phyloP scores from a whole-genome alignment of 2,113 vertebrate genomes.

The Sitta europaea region DNA sequence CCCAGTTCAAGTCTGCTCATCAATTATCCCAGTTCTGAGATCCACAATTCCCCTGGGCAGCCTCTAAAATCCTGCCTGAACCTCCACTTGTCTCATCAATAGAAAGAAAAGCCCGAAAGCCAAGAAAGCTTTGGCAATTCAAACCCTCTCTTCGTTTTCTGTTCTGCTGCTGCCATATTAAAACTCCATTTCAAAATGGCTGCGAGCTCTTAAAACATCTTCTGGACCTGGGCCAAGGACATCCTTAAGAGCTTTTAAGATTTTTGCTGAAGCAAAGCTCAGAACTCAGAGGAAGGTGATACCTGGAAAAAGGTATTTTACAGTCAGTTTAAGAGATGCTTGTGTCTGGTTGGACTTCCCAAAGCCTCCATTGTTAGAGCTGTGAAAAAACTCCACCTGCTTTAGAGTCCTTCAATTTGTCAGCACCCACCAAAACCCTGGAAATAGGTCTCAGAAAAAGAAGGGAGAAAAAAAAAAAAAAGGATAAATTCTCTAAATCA shows the following conservation, averaged over 20 bases:
- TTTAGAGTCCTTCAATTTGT: rapidly evolving
- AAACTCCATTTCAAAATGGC: conserved; percentile 35
- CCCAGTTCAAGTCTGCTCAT: neutral
- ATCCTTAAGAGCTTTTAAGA: conserved; percentile 7
- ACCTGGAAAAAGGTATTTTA: neutral
- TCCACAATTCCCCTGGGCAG: rapidly evolving
- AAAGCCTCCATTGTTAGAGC: neutral
- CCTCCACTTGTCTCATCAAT: rapidly evolving
- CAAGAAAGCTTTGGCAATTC: neutral
- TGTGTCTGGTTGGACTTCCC: neutral
- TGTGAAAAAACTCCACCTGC: neutral
- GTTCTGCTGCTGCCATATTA: neutral
- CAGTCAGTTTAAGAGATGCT: neutral
- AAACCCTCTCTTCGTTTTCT: neutral
- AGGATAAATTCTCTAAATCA: neutral
- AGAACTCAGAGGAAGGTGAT: neutral
- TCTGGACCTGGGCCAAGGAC: conserved; percentile 24
- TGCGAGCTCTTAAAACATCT: neutral
- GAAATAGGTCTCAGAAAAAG: rapidly evolving
- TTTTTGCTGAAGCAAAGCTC: neutral
- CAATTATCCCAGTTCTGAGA: rapidly evolving
- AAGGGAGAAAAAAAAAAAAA: neutral
- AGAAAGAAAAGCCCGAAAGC: neutral
- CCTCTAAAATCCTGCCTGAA: rapidly evolving
- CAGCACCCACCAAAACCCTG: neutral